phyloP scores from a whole-genome alignment of 1,140 invertebrate genomes.

The Aleiodes sp. region DNA sequence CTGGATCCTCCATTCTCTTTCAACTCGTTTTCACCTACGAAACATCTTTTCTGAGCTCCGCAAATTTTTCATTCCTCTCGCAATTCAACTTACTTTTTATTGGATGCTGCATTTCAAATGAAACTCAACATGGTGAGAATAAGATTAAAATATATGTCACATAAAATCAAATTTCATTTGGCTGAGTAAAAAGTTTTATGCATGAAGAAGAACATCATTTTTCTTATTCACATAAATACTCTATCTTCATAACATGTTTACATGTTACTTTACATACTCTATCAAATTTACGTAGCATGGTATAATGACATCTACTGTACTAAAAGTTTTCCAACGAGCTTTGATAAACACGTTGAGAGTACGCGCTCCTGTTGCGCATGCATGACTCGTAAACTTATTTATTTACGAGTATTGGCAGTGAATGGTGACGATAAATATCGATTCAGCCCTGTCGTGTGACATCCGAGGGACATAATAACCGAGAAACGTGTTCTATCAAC shows the following conservation, averaged over 20 bases:
- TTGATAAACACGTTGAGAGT: not conserved
- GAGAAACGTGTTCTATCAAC: no score
- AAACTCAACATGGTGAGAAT: not conserved
- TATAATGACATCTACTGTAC: not conserved
- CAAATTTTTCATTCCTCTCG: not conserved
- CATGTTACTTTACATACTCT: no score
- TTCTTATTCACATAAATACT: not conserved
- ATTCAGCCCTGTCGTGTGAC: no score
- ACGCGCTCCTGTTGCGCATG: not conserved
- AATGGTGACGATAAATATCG: not conserved
- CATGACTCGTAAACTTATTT: not conserved
- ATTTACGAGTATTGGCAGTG: no score
- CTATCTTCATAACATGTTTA: not conserved
- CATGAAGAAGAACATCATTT: not conserved
- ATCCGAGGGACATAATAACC: no score
- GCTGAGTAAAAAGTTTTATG: not conserved
- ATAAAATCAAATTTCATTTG: not conserved
- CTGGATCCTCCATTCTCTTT: not conserved
- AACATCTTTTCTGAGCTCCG: slow-evolving; percentile 23
- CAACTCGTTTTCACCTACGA: slow-evolving; percentile 17
- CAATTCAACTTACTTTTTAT: slow-evolving; percentile 2
- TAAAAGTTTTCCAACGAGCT: not conserved
- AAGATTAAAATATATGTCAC: not conserved
- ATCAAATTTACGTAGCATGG: not conserved
- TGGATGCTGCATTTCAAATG: not conserved